A percentile compares a stretch with the other conserved stretches of the same genome.
Evolutionary conservation across 1,140 invertebrate genomes (phyloP).

Genomic region (Hypothenemus hampei): DNA sequence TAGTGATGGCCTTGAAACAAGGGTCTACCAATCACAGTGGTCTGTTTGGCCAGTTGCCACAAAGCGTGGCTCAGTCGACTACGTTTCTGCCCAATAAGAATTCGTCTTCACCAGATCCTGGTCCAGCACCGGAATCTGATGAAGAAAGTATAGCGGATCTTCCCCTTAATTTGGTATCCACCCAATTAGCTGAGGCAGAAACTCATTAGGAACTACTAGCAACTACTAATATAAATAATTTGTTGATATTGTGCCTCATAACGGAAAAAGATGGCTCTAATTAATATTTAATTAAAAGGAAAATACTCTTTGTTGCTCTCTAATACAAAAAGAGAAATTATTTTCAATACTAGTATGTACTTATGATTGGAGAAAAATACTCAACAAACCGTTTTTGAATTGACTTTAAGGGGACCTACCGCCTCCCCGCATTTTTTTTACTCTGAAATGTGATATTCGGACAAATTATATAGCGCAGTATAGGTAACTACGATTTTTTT

Average conservation of each 20-base stretch:
- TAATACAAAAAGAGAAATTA: constrained; percentile 5
- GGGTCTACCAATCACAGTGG: constrained; percentile 18
- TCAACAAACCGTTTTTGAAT: background rate
- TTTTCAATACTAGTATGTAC: constrained; percentile 4
- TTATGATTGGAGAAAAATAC: background rate
- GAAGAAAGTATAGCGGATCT: constrained; percentile 42
- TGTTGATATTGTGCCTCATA: background rate
- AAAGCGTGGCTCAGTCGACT: constrained; percentile 32
- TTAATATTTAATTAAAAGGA: no score
- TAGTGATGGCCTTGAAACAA: constrained; percentile 45
- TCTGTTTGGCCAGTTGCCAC: constrained; percentile 13
- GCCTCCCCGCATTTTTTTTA: background rate
- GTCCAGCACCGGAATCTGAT: constrained; percentile 39
- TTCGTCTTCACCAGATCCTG: constrained; percentile 32
- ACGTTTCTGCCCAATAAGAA: constrained; percentile 36
- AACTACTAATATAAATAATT: no score
- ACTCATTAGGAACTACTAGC: constrained; percentile 31
- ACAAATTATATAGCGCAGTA: constrained; percentile 4
- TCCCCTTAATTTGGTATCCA: constrained; percentile 44
- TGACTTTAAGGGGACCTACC: background rate
- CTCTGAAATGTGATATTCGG: constrained; percentile 16
- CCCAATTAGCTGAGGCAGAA: constrained; percentile 44
- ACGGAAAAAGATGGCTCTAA: background rate
- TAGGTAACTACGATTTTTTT: background rate
- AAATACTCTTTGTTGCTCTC: constrained; percentile 9